Base-by-base conservation (phyloP, 2,113 vertebrate genomes). In the Cygnus atratus region DNA sequence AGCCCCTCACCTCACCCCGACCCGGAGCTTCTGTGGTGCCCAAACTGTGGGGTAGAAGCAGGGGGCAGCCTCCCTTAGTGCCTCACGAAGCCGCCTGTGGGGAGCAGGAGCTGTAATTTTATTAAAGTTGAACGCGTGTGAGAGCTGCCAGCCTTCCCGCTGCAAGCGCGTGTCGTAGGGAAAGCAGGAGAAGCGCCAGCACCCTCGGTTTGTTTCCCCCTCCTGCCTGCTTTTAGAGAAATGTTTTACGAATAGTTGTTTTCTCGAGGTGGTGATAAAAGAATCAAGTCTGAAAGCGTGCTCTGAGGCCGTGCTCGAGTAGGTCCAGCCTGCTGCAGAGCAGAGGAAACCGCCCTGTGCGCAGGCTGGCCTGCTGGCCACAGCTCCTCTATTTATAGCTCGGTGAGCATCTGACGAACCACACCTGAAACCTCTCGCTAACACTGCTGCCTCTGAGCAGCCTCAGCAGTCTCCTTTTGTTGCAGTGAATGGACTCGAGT, bases 361-460 rank as follows among this genome's bases (percentile, higher is more conserved):
- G 21, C 63, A 5, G 16, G 48, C 82, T 44, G 54, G 66, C 77
- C 87, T 84, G 72, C 35, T 84, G 31, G 63, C 85, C 77, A 28
- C 84, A 85, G 84, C 74, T 16, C 87, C 84, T 90, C 87, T 86
- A 65, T 91, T 88, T 94, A 75, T 91, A 84, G 87, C 48, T 46
- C 55, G 20, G 1, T 20, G 6, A 6, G 61, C 79, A 24, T 15
- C 43, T 57, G 67, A 59, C 14, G 79, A 82, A 25, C 86, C 68
- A 33, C 78, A 63, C 57, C 88, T 79, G 80, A 89, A 73, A 73
- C 54, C 70, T 78, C 48, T 26, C 26, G 37, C 72, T 41, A 8
- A 14, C 33, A 4, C 12, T 5, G 55, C 75, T 55, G 48, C 39
- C 80, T 33, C 57, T 2, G 18, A 43, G 74, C 63, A 33, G 70